Evolutionary conservation across 2,888 invertebrate species (phyloP).

Genomic region (Lycaena phlaeas): DNA sequence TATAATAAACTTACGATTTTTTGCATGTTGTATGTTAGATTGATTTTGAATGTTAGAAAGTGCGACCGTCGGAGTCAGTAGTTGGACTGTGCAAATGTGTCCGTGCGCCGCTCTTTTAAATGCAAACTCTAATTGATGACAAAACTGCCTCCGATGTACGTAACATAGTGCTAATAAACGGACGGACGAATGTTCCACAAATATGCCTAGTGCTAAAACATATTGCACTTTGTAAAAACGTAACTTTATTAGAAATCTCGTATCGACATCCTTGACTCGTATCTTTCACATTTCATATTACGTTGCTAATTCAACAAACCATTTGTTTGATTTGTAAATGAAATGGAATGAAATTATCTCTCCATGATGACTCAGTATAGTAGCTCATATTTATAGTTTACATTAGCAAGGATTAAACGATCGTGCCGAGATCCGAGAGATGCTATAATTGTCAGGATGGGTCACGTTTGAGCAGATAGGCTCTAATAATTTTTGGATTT

Average conservation of each 20-base stretch:
- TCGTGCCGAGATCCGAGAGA: too few species aligned
- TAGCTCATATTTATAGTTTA: too few species aligned
- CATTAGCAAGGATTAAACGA: too few species aligned
- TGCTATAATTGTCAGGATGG: too few species aligned
- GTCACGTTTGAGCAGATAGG: too few species aligned
- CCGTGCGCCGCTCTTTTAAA: conserved; percentile 35
- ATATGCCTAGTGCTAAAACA: conserved; percentile 30
- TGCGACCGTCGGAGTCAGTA: conserved; percentile 27
- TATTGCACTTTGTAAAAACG: conserved; percentile 14
- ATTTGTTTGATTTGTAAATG: neutral
- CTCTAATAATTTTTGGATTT: too few species aligned
- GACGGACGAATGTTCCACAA: conserved; percentile 35
- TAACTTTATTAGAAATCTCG: conserved; percentile 15
- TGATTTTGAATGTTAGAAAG: conserved; percentile 21
- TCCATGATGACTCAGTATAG: too few species aligned
- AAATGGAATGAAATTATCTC: too few species aligned
- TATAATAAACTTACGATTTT: conserved; percentile 50
- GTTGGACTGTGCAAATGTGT: conserved; percentile 33
- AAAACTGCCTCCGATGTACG: conserved; percentile 37
- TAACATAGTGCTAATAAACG: conserved; percentile 55
- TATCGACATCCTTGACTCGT: conserved; percentile 20
- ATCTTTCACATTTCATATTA: conserved; percentile 28
- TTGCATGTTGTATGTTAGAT: conserved; percentile 35
- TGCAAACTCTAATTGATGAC: conserved; percentile 41
- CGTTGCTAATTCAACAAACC: neutral